Percentiles rank a stretch among this genome's conserved stretches.
phyloP scores from a whole-genome alignment of 2,888 invertebrate species.

The Dolichomitus sp. region DNA sequence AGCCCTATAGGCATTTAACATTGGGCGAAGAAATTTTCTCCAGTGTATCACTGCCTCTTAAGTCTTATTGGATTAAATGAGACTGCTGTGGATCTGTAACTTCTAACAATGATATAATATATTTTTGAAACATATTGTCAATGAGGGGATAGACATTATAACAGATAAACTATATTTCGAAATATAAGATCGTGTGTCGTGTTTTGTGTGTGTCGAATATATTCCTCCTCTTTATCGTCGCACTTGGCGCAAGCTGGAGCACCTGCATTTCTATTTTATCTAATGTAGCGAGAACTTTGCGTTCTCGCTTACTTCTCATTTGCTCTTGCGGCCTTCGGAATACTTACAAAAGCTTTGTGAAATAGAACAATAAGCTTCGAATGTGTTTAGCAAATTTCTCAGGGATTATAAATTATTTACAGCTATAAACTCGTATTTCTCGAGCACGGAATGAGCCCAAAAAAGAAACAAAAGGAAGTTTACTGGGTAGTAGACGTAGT shows the following conservation, averaged over 20 bases:
- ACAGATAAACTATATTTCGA: constrained; percentile 83
- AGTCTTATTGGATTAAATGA: constrained; percentile 50
- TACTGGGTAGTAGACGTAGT: constrained; percentile 14
- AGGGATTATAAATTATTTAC: constrained; percentile 68
- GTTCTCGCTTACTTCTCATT: constrained; percentile 21
- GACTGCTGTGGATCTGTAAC: constrained; percentile 71
- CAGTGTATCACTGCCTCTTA: no score
- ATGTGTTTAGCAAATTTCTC: constrained; percentile 45
- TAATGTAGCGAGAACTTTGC: constrained; percentile 31
- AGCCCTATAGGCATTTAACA: no score
- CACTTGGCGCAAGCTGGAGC: constrained; percentile 56
- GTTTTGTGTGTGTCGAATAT: constrained; percentile 57
- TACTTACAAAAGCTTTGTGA: constrained; percentile 71
- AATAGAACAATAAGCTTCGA: constrained; percentile 44
- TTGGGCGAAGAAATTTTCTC: no score
- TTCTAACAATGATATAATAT: constrained; percentile 85
- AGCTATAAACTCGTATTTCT: constrained; percentile 52
- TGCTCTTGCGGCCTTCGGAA: constrained; percentile 47
- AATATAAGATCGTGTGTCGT: constrained; percentile 78
- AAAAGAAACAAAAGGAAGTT: constrained; percentile 39
- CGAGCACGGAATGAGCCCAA: constrained; percentile 46
- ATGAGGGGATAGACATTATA: constrained; percentile 84
- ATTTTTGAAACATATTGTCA: constrained; percentile 85
- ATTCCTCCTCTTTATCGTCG: constrained; percentile 41
- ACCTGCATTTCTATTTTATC: constrained; percentile 49